Conservation (phyloP, 1,140 invertebrate species). For the Sinonovacula constricta region DNA sequence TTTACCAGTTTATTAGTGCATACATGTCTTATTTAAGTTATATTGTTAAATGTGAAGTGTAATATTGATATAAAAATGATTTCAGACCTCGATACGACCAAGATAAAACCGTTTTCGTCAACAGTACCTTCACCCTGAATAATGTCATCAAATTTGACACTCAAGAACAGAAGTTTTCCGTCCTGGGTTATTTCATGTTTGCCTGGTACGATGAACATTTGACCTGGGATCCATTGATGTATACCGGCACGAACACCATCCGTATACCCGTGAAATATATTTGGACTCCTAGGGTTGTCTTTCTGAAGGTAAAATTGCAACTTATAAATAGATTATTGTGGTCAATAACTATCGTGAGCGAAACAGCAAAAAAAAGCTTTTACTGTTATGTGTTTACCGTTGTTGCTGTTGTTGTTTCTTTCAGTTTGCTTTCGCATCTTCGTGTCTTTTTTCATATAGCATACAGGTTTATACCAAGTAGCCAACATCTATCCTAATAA, state of each 20-base stretch:
- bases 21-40: too few relatives aligned
- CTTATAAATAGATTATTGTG: not conserved
- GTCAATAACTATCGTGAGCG: not conserved
- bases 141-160: constrained; percentile 10
- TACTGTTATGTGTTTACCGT: not conserved
- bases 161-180: not conserved
- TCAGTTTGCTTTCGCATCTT: too few relatives aligned
- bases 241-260: not conserved
- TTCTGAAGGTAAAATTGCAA: not conserved
- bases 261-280: not conserved
- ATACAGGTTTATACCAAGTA: too few relatives aligned
- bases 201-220: not conserved
- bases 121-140: not conserved
- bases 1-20: too few relatives aligned
- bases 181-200: constrained; percentile 8
- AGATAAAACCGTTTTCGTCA: not conserved
- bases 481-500: too few relatives aligned
- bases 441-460: too few relatives aligned
- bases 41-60: too few relatives aligned
- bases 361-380: too few relatives aligned
- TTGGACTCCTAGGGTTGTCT: not conserved
- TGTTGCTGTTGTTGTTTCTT: not conserved
- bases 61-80: too few relatives aligned
- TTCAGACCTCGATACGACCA: not conserved
- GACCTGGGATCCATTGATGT: not conserved